Evolutionary conservation across 2,113 vertebrate species (phyloP).

Genomic region (Grantiella picta): DNA sequence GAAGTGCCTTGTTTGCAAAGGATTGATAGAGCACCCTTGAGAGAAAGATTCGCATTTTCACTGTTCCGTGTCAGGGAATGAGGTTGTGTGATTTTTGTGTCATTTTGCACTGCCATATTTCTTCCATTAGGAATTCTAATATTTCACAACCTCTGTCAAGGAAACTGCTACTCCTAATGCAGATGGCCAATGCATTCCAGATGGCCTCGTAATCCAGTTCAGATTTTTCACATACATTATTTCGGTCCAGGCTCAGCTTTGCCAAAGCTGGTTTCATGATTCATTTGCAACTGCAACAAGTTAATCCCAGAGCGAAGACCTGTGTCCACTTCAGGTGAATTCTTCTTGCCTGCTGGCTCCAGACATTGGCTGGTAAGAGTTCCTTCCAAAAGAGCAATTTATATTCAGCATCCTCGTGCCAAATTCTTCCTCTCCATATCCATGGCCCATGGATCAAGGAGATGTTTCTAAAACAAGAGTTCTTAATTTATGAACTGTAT

Average conservation of each 20-base stretch:
- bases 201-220: slow-evolving; percentile 57
- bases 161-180: slow-evolving; percentile 60
- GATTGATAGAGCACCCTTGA: slow-evolving; percentile 58
- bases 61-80: slow-evolving; percentile 59
- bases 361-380: background rate
- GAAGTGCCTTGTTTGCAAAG: slow-evolving; percentile 54
- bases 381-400: slow-evolving; percentile 38
- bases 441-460: background rate
- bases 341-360: slow-evolving; percentile 21
- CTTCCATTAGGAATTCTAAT: slow-evolving; percentile 69
- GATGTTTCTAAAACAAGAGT: slow-evolving; percentile 8
- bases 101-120: slow-evolving; percentile 65
- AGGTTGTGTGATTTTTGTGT: slow-evolving; percentile 63
- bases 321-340: slow-evolving; percentile 50
- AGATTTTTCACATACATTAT: slow-evolving; percentile 62
- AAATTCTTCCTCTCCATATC: background rate
- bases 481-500: slow-evolving; percentile 23
- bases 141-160: slow-evolving; percentile 64
- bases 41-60: slow-evolving; percentile 57
- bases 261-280: slow-evolving; percentile 52
- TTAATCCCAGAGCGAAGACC: slow-evolving; percentile 30
- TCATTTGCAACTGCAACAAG: slow-evolving; percentile 54
- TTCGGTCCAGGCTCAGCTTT: slow-evolving; percentile 10
- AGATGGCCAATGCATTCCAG: slow-evolving; percentile 38
- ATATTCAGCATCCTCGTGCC: background rate